These are phyloP conservation scores for Ecliptopera silaceata DNA, from an alignment of 2,888 invertebrate genomes.

Conservation along the genomic window DNA sequence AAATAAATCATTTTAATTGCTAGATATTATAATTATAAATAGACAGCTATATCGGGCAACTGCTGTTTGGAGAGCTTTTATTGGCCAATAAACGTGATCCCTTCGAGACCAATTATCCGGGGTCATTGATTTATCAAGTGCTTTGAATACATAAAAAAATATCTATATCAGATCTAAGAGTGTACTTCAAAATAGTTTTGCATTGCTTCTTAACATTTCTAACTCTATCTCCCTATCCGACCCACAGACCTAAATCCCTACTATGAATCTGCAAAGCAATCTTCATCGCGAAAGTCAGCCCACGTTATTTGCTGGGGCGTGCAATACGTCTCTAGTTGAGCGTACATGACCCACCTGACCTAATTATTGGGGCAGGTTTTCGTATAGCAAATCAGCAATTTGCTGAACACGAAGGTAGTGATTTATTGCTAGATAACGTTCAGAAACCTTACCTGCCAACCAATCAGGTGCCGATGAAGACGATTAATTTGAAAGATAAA, in stretches of 20 bases:
- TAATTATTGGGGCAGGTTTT: slow-evolving; percentile 44
- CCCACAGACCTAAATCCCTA: background rate
- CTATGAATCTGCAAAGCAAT: slow-evolving; percentile 1
- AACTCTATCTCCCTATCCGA: background rate
- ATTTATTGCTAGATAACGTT: background rate
- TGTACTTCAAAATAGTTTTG: too few species aligned
- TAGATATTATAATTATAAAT: slow-evolving; percentile 20
- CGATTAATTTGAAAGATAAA: background rate
- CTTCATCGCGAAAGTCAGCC: background rate
- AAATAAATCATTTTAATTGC: slow-evolving; percentile 26
- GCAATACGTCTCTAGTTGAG: slow-evolving; percentile 16
- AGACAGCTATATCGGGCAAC: slow-evolving; percentile 9
- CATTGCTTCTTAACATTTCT: background rate
- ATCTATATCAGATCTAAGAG: background rate
- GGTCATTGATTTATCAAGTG: slow-evolving; percentile 3
- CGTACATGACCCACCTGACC: slow-evolving; percentile 48
- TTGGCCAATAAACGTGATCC: slow-evolving; percentile 6
- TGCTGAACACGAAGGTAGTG: background rate
- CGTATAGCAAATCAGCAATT: slow-evolving; percentile 14
- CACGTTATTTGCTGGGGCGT: background rate
- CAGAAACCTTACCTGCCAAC: background rate
- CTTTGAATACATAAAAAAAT: background rate
- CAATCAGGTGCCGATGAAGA: background rate
- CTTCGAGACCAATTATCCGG: background rate
- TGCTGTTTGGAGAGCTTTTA: slow-evolving; percentile 18